Evolutionary conservation across 2,113 vertebrate genomes (phyloP).

Genomic region (Hydrochoerus hydrochaeris): DNA sequence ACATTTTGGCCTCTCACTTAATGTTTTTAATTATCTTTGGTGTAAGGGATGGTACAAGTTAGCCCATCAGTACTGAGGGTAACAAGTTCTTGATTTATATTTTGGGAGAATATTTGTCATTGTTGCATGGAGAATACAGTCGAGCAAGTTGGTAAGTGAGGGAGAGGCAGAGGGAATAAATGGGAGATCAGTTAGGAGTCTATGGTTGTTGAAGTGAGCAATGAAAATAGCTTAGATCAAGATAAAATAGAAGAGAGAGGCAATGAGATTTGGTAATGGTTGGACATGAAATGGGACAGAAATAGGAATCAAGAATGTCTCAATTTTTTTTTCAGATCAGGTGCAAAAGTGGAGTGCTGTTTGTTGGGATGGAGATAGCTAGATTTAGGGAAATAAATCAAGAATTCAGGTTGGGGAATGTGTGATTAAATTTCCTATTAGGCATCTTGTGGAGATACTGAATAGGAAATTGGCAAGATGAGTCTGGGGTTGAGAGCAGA

Average conservation of each 20-base stretch:
- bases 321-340: not conserved
- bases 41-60: not conserved
- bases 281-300: not conserved
- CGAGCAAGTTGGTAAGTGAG: not conserved
- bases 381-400: constrained; percentile 27
- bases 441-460: not conserved
- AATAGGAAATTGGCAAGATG: not conserved
- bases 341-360: not conserved
- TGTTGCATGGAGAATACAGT: not conserved
- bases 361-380: constrained; percentile 8
- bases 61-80: not conserved
- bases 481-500: not conserved
- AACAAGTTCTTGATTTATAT: not conserved
- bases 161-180: not conserved
- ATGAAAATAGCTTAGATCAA: constrained; percentile 7
- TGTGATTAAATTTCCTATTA: not conserved
- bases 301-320: not conserved
- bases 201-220: not conserved
- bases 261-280: not conserved
- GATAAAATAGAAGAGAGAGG: not conserved
- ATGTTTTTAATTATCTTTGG: not conserved
- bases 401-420: not conserved
- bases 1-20: not conserved
- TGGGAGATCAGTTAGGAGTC: not conserved
- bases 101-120: not conserved